Conservation (phyloP, 2,113 vertebrate species). For the Nasalis larvatus region DNA sequence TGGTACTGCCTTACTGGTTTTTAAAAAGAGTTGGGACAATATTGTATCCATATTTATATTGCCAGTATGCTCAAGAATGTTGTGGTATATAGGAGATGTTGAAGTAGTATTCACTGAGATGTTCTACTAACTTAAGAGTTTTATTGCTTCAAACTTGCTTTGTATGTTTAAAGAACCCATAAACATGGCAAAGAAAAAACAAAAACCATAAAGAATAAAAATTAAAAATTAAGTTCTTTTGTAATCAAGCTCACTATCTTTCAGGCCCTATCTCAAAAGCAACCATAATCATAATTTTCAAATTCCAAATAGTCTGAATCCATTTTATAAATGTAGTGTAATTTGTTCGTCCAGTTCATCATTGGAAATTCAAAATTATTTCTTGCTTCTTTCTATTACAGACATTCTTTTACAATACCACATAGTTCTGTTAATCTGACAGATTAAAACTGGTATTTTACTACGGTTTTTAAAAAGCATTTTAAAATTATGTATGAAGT, state of each 20-base stretch:
- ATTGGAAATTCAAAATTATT: not conserved
- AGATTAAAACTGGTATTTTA: not conserved
- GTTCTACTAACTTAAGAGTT: not conserved
- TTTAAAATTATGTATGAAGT: not conserved
- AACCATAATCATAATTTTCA: not conserved
- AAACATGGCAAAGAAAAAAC: not conserved
- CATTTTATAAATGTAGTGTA: not conserved
- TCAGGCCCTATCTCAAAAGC: not conserved
- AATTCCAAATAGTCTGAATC: not conserved
- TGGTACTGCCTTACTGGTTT: not conserved
- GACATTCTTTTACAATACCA: not conserved
- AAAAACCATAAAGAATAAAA: not conserved
- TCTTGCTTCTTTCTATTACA: not conserved
- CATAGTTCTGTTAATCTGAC: not conserved
- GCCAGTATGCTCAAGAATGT: not conserved
- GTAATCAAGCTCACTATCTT: not conserved
- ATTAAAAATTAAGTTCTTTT: not conserved
- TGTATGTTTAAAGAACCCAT: conserved; percentile 10
- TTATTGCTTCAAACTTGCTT: not conserved
- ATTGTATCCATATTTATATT: not conserved
- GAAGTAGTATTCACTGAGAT: not conserved
- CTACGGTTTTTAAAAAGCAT: not conserved
- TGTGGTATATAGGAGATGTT: not conserved
- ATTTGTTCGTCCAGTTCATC: not conserved
- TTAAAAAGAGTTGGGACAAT: not conserved